Conservation (phyloP, 2,113 vertebrate genomes). For the Barnardius zonarius region DNA sequence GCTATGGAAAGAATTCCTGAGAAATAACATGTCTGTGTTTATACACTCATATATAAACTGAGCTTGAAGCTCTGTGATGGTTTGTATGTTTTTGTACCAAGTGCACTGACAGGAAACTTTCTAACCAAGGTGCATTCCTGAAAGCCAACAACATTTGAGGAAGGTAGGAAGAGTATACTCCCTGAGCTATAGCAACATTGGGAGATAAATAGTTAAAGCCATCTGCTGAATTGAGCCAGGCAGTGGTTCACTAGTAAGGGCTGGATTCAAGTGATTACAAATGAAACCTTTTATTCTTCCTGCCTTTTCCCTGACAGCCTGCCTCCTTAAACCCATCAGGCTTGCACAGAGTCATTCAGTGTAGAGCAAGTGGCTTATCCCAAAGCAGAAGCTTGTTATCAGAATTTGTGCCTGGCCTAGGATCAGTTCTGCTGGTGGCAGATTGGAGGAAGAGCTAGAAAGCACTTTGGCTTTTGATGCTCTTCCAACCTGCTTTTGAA, state of each 20-base stretch:
- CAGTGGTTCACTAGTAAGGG: background rate
- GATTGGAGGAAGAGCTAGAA: background rate
- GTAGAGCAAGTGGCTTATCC: background rate
- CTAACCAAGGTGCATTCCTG: background rate
- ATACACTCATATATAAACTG: background rate
- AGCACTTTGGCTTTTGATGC: background rate
- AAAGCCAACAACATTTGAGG: fast-evolving
- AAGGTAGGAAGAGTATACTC: background rate
- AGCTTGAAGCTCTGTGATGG: background rate
- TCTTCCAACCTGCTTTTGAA: background rate
- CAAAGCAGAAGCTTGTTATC: background rate
- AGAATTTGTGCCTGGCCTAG: background rate
- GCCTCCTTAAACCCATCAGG: background rate
- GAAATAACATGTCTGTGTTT: background rate
- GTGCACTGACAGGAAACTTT: background rate
- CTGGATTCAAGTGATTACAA: background rate
- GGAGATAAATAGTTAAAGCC: background rate
- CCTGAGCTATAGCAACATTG: background rate
- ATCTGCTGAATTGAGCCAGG: background rate
- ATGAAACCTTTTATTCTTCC: background rate
- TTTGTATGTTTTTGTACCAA: background rate
- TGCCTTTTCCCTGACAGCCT: background rate
- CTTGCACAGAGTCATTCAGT: background rate
- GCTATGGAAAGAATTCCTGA: background rate
- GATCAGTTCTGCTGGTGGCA: background rate